Evolutionary conservation across 2,888 invertebrate genomes (phyloP).

Genomic region (Brachypalpus laphriformis): DNA sequence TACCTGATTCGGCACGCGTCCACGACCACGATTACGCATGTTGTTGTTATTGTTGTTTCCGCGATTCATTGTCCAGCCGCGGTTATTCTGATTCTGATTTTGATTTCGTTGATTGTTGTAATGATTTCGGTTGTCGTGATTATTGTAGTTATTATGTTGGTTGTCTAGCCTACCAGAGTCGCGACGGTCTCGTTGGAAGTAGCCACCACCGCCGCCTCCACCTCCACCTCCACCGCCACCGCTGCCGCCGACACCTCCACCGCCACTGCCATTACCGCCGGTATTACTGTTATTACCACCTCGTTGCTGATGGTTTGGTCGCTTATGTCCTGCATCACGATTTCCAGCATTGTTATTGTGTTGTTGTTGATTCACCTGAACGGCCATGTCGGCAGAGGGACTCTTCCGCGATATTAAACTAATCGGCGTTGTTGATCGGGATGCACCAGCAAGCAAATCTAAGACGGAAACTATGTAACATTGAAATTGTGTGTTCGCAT

Average conservation of each 20-base stretch:
- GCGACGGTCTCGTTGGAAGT: conserved; percentile 81
- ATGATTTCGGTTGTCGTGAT: conserved; percentile 78
- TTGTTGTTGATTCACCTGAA: conserved; percentile 85
- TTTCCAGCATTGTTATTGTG: conserved; percentile 79
- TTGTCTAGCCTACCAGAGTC: conserved; percentile 81
- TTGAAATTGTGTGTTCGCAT: conserved; percentile 56
- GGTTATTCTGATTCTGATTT: conserved; percentile 80
- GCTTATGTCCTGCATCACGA: conserved; percentile 81
- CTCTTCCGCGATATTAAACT: conserved; percentile 90
- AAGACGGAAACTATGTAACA: conserved; percentile 81
- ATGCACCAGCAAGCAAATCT: conserved; percentile 84
- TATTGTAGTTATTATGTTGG: conserved; percentile 77
- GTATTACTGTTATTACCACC: conserved; percentile 76
- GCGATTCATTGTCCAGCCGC: conserved; percentile 81
- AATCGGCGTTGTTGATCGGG: conserved; percentile 92
- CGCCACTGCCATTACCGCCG: conserved; percentile 65
- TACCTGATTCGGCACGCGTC: conserved; percentile 81
- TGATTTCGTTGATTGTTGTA: conserved; percentile 80
- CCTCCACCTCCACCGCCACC: conserved; percentile 75
- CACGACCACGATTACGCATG: conserved; percentile 82
- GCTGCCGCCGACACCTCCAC: conserved; percentile 50
- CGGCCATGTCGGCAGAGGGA: conserved; percentile 93
- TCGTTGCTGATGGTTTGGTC: conserved; percentile 75
- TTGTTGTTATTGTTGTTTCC: conserved; percentile 80
- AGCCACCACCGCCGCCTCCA: conserved; percentile 77